Percentiles rank a stretch among this genome's conserved stretches.
phyloP scores from a whole-genome alignment of 2,797 vertebrate genomes.

The Gouania willdenowi region DNA sequence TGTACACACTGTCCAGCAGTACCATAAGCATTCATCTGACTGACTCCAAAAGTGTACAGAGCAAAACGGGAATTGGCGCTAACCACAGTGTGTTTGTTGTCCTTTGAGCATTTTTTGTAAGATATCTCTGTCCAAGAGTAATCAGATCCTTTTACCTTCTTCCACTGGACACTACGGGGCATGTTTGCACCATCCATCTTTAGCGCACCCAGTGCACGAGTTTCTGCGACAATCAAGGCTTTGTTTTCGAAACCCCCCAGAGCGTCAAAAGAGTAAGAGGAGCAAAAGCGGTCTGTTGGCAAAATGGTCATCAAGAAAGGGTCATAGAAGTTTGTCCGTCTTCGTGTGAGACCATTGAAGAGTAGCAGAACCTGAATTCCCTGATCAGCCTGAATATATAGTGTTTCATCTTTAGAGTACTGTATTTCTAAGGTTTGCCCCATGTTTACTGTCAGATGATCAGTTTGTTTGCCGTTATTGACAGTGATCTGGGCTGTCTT shows the following conservation, averaged over 20 bases:
- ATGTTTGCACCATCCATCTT: constrained; percentile 45
- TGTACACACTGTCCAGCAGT: constrained; percentile 57
- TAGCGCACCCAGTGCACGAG: constrained; percentile 16
- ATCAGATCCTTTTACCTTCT: constrained; percentile 48
- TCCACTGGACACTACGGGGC: constrained; percentile 44
- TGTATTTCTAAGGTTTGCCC: constrained; percentile 39
- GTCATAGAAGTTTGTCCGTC: constrained; percentile 26
- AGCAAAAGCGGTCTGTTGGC: constrained; percentile 60
- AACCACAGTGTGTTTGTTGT: constrained; percentile 23
- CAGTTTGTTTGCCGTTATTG: background rate
- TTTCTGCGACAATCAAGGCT: constrained; percentile 65
- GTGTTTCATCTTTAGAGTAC: constrained; percentile 7
- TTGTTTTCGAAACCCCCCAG: constrained; percentile 47
- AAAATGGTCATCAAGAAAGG: constrained; percentile 71
- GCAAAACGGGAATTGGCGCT: constrained; percentile 54
- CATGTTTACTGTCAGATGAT: constrained; percentile 17
- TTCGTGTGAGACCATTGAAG: constrained; percentile 51
- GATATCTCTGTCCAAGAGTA: constrained; percentile 70
- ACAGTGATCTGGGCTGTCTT: constrained; percentile 56
- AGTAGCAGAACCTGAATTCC: constrained; percentile 75
- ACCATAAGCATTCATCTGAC: constrained; percentile 60
- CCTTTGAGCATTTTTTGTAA: constrained; percentile 10
- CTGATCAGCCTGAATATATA: constrained; percentile 64
- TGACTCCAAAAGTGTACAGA: constrained; percentile 69
- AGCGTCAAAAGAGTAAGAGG: constrained; percentile 61